Conservation (phyloP, 2,888 invertebrate species). For the Drosophila colorata region DNA sequence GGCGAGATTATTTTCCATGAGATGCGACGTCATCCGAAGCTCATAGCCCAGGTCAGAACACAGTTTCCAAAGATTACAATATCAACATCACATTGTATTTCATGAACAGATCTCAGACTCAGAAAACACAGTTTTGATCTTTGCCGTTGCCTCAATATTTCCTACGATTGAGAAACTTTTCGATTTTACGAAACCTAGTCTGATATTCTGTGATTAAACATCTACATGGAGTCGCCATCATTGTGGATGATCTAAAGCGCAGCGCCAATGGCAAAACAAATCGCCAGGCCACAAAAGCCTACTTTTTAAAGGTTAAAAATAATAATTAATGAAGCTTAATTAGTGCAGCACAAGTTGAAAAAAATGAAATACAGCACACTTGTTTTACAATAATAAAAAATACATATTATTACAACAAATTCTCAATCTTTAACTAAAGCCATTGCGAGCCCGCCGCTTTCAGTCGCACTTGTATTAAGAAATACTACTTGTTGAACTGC, state of each 20-base stretch:
- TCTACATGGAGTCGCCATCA: constrained; percentile 75
- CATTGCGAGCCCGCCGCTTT: not conserved
- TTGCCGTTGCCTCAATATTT: too few relatives aligned
- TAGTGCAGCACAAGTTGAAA: too few relatives aligned
- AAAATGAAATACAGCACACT: too few relatives aligned
- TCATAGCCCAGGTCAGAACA: constrained; percentile 44
- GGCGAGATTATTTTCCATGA: constrained; percentile 58
- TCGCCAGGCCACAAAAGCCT: constrained; percentile 50
- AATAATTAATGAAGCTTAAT: too few relatives aligned
- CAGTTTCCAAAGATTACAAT: not conserved
- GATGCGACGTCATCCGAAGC: constrained; percentile 53
- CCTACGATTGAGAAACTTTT: constrained; percentile 56
- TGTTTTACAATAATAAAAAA: too few relatives aligned
- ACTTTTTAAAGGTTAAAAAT: constrained; percentile 41
- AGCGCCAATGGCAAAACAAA: constrained; percentile 76
- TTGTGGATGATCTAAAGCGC: constrained; percentile 70
- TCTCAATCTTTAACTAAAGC: not conserved
- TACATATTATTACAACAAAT: too few relatives aligned
- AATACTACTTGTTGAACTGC: not conserved
- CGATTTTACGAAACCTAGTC: constrained; percentile 62
- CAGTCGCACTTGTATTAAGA: not conserved
- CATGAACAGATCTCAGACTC: constrained; percentile 65
- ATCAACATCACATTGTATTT: not conserved
- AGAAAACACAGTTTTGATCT: constrained; percentile 57
- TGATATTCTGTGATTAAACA: constrained; percentile 77